Base-by-base conservation (phyloP, 1,140 invertebrate species). In the Agraylea sexmaculata region DNA sequence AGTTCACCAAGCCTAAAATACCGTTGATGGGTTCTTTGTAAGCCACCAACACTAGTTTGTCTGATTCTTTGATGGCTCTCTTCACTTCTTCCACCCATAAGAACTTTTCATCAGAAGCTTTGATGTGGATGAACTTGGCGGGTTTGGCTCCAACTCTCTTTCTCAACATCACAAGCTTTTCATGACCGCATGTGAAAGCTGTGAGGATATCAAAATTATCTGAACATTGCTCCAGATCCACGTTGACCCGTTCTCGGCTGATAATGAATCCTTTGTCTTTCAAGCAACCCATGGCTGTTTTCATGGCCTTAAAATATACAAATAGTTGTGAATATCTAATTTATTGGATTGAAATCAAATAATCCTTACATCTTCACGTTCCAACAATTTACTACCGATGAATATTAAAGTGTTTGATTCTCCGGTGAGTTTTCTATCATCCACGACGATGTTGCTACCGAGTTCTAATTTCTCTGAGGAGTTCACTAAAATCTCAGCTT, bases 1-100 rank as follows among this genome's bases (percentile, higher is more conserved):
- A 86, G 33, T 84, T 85, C 0, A 79, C 69, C n/a, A 96, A 59
- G 10, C 92, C 92, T 13, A 94, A 51, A 12, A 92, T 62, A 19
- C 92, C 92, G 62, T 73, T 84, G 1, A 73, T 56, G n/a, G 58
- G 57, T 41, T 79, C 74, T 44, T 71, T 69, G 58, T 77, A 69
- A 5, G 68, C 62, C 29, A 75, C 71, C 0, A 81, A 49, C 5
- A 82, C 53, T 13, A 78, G 49, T 31, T 66, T 57, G 30, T 70
- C 64, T 3, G 64, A 61, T 48, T 69, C 66, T 45, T 74, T 69
- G 1, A 75, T 50, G 8, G 66, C 59, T 31, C 67, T 64, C 53
- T 78, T 70, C 8, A 66, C 53, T 49, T 58, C 55, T 20, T 66
- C 62, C 8, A 66, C 52, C 65, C 65, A 68, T 8, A 53, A 35